phyloP scores from a whole-genome alignment of 2,797 vertebrate genomes.

The Notolabrus celidotus region DNA sequence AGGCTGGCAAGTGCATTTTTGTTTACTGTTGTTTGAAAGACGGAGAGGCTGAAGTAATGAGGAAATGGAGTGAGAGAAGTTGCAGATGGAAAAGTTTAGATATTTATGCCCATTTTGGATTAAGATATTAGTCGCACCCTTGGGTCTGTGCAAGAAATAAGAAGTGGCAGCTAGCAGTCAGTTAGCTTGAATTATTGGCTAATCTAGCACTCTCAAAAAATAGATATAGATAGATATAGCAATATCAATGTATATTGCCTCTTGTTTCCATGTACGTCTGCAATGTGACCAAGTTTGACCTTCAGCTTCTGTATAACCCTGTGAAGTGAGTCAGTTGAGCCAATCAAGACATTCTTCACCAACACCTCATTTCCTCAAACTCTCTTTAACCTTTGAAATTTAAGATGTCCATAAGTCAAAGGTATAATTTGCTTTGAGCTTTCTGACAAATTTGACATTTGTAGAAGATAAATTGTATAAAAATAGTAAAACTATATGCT shows the following conservation, averaged over 20 bases:
- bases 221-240: too few species aligned
- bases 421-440: constrained; percentile 15
- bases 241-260: too few species aligned
- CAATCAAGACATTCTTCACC: constrained; percentile 29
- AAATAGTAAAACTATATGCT: constrained; percentile 33
- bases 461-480: constrained; percentile 10
- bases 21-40: constrained; percentile 13
- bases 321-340: background rate
- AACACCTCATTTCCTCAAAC: constrained; percentile 21
- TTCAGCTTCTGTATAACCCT: constrained; percentile 3
- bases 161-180: too few species aligned
- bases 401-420: constrained; percentile 25
- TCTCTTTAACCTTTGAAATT: constrained; percentile 31
- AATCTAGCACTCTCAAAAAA: too few species aligned
- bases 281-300: background rate
- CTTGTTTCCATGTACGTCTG: background rate
- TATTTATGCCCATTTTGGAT: too few species aligned
- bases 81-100: constrained; percentile 5
- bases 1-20: constrained; percentile 20
- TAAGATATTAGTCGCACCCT: too few species aligned
- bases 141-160: too few species aligned
- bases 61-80: constrained; percentile 12
- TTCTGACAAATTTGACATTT: constrained; percentile 22
- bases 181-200: too few species aligned
- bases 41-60: constrained; percentile 9